Conservation (phyloP, 1,140 invertebrate species). For the Caenorhabditis elegans region DNA sequence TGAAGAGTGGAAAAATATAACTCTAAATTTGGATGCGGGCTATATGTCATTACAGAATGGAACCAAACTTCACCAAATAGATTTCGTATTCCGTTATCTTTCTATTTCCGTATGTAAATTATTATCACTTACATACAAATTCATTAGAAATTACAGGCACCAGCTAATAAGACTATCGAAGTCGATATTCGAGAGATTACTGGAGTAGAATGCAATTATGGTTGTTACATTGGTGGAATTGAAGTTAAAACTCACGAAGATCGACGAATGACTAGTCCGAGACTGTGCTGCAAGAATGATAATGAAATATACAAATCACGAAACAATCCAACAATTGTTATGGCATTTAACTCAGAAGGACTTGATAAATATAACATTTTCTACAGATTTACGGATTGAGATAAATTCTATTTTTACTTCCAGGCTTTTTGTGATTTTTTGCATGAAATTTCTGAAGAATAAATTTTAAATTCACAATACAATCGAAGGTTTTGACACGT, state of each 20-base stretch:
- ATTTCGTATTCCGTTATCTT: not conserved
- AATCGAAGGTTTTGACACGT: too few relatives aligned
- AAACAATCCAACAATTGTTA: not conserved
- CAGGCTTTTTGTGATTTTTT: too few relatives aligned
- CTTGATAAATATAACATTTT: not conserved
- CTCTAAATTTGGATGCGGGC: not conserved
- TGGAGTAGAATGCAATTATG: not conserved
- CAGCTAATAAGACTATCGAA: not conserved
- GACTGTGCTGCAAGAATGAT: not conserved
- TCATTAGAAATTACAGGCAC: not conserved
- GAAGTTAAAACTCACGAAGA: not conserved
- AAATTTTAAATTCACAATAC: too few relatives aligned
- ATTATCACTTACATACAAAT: not conserved
- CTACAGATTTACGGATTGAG: not conserved
- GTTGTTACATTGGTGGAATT: not conserved
- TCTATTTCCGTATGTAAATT: not conserved
- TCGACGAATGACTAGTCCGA: not conserved
- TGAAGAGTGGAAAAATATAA: not conserved
- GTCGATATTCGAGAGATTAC: not conserved
- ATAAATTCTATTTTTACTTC: too few relatives aligned
- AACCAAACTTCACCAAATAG: not conserved
- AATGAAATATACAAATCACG: not conserved
- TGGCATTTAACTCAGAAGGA: not conserved
- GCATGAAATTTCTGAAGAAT: too few relatives aligned
- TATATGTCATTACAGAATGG: not conserved